Base-by-base conservation (phyloP, 2,113 vertebrate genomes). In the Sigmodon hispidus region DNA sequence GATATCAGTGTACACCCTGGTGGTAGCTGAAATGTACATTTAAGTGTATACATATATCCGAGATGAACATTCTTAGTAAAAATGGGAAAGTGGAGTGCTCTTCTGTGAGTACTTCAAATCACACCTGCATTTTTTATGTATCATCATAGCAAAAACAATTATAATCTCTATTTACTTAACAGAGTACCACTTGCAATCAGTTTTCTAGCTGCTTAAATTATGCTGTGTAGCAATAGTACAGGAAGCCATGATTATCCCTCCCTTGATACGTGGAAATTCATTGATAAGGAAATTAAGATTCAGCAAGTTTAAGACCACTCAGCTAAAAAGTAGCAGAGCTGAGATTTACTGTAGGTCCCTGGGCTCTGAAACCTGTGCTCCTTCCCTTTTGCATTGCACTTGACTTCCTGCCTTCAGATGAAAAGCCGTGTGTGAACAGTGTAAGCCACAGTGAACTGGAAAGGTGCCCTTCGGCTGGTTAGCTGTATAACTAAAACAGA, bases 201-300 rank as follows among this genome's bases (percentile, higher is more conserved):
- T 77, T 84, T 72, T 67, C 48, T 50, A 17, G 26, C 63, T 85
- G 43, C 36, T 55, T 15, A 31, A 40, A 22, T 70, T 50, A 34
- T 36, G 55, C 34, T 73, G 59, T 75, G 21, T 31, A 81, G 15
- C 70, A 50, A 43, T 34, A 48, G 52, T 19, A 45, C 4, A 11
- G 55, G 83, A 81, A 72, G 43, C 48, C 81, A 0, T 86, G 22
- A 55, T 55, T 52, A 48, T 36, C 4, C 26, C 31, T 43, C 59
- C 48, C 31, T 55, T 21, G 89, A 29, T 34, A 81, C 75, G 69
- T 31, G 22, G 65, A 72, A 81, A 94, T 94, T 72, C 52, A 85
- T 43, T 96, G 93, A 59, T 83, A 24, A 94, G 91, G 73, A 94
- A 80, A 63, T 95, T 91, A 91, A 87, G 50, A 89, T 75, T 43